Percentiles rank a stretch among this genome's conserved stretches.
These are phyloP conservation scores for Podiceps cristatus DNA, from an alignment of 2,113 vertebrate species.

Conservation along the genomic window DNA sequence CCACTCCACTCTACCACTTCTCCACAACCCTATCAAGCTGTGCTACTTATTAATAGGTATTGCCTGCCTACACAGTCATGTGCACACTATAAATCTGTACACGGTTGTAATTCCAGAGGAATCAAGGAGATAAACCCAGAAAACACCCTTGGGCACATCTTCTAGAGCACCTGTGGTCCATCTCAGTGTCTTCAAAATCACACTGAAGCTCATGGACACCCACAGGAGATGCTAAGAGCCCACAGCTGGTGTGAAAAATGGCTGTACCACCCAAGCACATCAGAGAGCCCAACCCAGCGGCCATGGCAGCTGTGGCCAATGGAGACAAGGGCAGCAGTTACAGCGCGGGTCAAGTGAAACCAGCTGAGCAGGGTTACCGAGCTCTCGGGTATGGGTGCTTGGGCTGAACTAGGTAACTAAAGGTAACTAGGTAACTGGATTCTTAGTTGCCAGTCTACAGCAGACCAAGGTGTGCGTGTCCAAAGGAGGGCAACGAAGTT, in stretches of 20 bases:
- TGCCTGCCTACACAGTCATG: accelerated
- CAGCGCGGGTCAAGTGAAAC: not conserved
- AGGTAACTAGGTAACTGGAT: not conserved
- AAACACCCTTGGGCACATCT: not conserved
- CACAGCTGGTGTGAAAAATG: not conserved
- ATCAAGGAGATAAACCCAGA: not conserved
- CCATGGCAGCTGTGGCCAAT: accelerated
- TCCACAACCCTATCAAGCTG: no score
- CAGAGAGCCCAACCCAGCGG: not conserved
- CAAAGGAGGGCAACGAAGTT: no score
- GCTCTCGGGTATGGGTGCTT: accelerated
- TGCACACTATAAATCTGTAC: no score
- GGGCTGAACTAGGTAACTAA: not conserved
- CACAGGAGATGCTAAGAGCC: not conserved
- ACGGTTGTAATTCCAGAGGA: not conserved
- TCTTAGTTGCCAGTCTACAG: no score
- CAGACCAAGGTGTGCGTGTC: no score
- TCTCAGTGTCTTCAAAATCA: not conserved
- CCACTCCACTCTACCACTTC: no score
- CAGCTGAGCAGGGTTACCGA: no score
- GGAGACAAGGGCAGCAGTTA: not conserved
- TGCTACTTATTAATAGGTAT: not conserved
- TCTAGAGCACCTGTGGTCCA: not conserved
- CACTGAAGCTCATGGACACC: accelerated
- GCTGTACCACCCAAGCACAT: not conserved